Conservation (phyloP, 2,113 vertebrate genomes). For the Thamnophis sirtalis region DNA sequence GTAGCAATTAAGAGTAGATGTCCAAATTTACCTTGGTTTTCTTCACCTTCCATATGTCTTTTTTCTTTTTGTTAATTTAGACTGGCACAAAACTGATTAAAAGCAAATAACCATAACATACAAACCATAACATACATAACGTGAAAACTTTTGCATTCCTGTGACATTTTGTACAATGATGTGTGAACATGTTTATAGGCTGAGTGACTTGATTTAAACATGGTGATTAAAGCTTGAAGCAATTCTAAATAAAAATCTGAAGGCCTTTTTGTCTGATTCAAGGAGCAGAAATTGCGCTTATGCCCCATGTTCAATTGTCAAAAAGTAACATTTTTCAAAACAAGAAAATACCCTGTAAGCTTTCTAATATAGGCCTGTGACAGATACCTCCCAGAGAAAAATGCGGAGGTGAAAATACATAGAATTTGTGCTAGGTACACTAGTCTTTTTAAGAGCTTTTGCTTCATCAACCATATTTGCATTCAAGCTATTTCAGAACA, state of each 20-base stretch:
- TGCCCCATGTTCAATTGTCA: no score
- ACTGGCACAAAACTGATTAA: neutral
- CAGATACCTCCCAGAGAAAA: neutral
- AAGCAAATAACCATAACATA: neutral
- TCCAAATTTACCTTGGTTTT: neutral
- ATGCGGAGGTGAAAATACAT: neutral
- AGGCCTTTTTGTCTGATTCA: neutral
- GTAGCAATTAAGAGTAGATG: neutral
- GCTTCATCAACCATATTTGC: neutral
- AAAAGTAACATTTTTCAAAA: neutral
- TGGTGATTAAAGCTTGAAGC: neutral
- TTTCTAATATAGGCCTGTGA: neutral
- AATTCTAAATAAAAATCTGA: neutral
- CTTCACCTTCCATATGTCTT: neutral
- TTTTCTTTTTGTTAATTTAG: neutral
- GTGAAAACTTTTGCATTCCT: neutral
- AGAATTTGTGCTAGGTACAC: neutral
- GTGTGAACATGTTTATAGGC: neutral
- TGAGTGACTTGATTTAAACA: neutral
- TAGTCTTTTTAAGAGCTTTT: neutral
- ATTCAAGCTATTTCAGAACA: neutral
- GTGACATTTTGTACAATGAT: neutral
- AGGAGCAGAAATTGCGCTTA: neutral
- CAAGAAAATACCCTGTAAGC: neutral
- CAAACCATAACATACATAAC: neutral